These are phyloP conservation scores for Peromyscus melanophrys DNA, from an alignment of 2,797 vertebrate genomes.

Conservation along the genomic window DNA sequence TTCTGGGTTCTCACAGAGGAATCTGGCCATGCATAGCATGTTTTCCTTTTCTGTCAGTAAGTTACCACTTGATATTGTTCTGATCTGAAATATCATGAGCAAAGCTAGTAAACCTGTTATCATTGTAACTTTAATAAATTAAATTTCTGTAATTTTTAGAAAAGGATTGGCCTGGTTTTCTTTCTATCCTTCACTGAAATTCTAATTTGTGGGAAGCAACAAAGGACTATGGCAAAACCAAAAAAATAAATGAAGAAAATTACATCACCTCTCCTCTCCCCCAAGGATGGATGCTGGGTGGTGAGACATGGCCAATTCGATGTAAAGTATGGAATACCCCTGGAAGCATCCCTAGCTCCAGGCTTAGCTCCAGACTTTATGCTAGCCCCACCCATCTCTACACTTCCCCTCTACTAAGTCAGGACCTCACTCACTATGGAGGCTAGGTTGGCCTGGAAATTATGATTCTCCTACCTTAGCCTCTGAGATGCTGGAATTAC, in stretches of 20 bases:
- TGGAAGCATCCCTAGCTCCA: not conserved
- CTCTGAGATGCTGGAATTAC: not conserved
- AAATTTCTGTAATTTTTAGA: not conserved
- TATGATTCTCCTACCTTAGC: not conserved
- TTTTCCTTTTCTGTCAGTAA: not conserved
- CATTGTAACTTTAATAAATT: not conserved
- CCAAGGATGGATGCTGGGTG: not conserved
- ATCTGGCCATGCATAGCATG: not conserved
- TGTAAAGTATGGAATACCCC: not conserved
- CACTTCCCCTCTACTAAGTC: not conserved
- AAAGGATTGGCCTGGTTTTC: not conserved
- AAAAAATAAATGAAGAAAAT: not conserved
- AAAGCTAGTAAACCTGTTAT: not conserved
- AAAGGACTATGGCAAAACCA: not conserved
- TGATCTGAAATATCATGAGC: not conserved
- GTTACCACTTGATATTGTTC: not conserved
- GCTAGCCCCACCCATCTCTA: not conserved
- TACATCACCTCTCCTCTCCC: not conserved
- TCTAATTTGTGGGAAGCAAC: not conserved
- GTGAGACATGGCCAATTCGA: not conserved
- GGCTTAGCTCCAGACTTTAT: not conserved
- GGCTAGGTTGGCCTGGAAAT: not conserved
- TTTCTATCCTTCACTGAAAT: not conserved
- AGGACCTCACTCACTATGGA: not conserved
- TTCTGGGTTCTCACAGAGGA: not conserved